Percentiles rank a stretch among this genome's conserved stretches.
Evolutionary conservation across 1,140 invertebrate genomes (phyloP).

Genomic region (Apis mellifera): Amel_HAv3.1 CM009940.2:9021001-9021500

Average conservation of each 20-base stretch:
- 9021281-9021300: constrained; percentile 23
- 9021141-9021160: constrained; percentile 20
- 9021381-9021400: constrained; percentile 73
- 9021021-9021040: neutral
- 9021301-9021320: constrained; percentile 79
- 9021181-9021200: neutral
- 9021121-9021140: constrained; percentile 24
- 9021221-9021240: constrained; percentile 44
- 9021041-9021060: neutral
- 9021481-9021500: no score
- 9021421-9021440: constrained; percentile 9
- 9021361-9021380: constrained; percentile 77
- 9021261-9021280: neutral
- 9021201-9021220: constrained; percentile 52
- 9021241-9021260: constrained; percentile 24
- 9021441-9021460: neutral
- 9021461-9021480: neutral
- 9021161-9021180: neutral
- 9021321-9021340: constrained; percentile 77
- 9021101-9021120: neutral
- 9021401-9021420: constrained; percentile 40
- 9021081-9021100: neutral
- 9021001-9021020: neutral
- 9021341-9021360: constrained; percentile 68
- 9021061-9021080: neutral